phyloP scores from a whole-genome alignment of 2,797 vertebrate species.

The Callimico goeldii region DNA sequence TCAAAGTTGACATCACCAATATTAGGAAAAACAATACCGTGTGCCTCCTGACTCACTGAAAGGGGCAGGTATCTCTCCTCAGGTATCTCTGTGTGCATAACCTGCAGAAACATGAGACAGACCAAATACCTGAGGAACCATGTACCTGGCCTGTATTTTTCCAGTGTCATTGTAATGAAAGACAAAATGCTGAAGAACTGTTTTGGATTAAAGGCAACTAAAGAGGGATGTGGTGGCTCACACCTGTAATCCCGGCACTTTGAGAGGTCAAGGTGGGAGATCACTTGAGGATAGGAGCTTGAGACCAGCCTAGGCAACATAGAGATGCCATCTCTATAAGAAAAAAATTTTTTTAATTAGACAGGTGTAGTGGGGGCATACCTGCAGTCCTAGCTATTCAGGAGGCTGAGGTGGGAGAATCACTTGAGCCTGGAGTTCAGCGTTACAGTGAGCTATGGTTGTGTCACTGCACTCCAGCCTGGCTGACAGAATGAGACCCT shows the following conservation, averaged over 20 bases:
- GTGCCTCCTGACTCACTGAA: neutral
- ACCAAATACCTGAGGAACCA: neutral
- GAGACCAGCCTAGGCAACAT: neutral
- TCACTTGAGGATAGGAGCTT: neutral
- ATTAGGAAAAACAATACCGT: neutral
- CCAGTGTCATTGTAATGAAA: neutral
- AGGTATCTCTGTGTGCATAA: neutral
- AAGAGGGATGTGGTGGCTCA: neutral
- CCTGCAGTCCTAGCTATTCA: neutral
- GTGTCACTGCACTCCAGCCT: neutral
- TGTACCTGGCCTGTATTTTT: neutral
- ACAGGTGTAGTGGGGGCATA: neutral
- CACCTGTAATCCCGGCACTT: neutral
- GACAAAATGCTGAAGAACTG: neutral
- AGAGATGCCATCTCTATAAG: neutral
- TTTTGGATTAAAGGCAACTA: neutral
- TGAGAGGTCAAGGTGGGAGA: neutral
- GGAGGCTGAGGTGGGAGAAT: neutral
- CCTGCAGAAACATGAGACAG: neutral
- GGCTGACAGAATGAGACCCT: neutral
- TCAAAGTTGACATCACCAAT: neutral
- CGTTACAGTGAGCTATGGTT: neutral
- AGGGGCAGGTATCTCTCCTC: neutral
- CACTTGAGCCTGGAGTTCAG: neutral
- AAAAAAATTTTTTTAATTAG: neutral